Conservation (phyloP, 2,888 invertebrate species). For the Caenorhabditis auriculariae region DNA sequence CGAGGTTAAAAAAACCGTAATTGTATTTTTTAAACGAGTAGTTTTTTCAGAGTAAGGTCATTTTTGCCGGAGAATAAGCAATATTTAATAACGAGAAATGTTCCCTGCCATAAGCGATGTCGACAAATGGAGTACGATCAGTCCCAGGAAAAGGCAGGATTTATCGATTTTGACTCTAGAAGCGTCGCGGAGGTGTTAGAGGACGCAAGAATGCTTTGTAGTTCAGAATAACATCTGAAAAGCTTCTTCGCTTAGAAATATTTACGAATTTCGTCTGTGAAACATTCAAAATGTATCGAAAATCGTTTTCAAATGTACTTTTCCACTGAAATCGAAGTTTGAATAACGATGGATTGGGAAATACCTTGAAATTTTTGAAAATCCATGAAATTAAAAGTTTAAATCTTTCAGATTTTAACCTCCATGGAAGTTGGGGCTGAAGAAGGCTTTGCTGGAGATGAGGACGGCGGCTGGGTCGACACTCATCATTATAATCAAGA, state of each 20-base stretch:
- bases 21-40: slow-evolving; percentile 1
- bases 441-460: slow-evolving; percentile 37
- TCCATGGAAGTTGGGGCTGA: slow-evolving; percentile 31
- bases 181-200: no score
- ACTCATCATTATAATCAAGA: slow-evolving; percentile 43
- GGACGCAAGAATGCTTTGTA: no score
- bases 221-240: no score
- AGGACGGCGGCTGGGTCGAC: slow-evolving; percentile 49
- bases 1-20: slow-evolving; percentile 61
- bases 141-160: slow-evolving; percentile 79
- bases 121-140: slow-evolving; percentile 90
- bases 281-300: no score
- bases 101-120: slow-evolving; percentile 91
- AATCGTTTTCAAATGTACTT: no score
- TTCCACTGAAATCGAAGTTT: no score
- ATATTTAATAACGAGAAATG: slow-evolving; percentile 92
- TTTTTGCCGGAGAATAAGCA: slow-evolving; percentile 92
- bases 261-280: no score
- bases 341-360: background rate
- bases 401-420: slow-evolving; percentile 27
- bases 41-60: slow-evolving; percentile 30
- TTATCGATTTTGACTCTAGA: no score
- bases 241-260: no score
- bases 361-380: slow-evolving; percentile 3
- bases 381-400: no score